Conservation (phyloP, 1,140 invertebrate species). For the Tenebrio molitor region DNA sequence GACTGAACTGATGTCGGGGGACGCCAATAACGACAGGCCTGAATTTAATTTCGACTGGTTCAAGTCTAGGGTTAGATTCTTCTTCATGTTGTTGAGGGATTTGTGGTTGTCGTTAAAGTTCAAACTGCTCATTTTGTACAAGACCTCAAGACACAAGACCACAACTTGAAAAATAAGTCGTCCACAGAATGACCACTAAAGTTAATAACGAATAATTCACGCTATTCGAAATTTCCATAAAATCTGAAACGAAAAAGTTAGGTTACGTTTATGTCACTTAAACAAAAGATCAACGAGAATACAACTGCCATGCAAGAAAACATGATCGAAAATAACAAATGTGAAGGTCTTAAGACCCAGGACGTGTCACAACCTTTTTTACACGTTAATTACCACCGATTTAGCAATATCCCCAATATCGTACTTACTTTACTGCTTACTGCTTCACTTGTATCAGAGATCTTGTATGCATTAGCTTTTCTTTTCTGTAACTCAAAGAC, state of each 20-base stretch:
- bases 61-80: slow-evolving; percentile 86
- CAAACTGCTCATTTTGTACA: slow-evolving; percentile 71
- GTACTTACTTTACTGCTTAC: no score
- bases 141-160: slow-evolving; percentile 85
- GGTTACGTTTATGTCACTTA: slow-evolving; percentile 15
- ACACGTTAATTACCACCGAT: no score
- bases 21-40: slow-evolving; percentile 73
- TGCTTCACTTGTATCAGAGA: no score
- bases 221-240: slow-evolving; percentile 61
- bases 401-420: no score
- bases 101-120: slow-evolving; percentile 56
- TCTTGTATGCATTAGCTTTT: no score
- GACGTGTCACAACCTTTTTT: not conserved
- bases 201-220: slow-evolving; percentile 74
- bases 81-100: slow-evolving; percentile 69
- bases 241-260: slow-evolving; percentile 57
- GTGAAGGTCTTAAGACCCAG: not conserved
- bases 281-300: slow-evolving; percentile 1
- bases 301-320: not conserved
- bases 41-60: slow-evolving; percentile 74
- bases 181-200: slow-evolving; percentile 74
- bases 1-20: slow-evolving; percentile 77
- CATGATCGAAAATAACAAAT: not conserved
- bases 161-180: slow-evolving; percentile 79
- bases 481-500: not conserved